A percentile compares a stretch with the other conserved stretches of the same genome.
Evolutionary conservation across 2,797 vertebrate genomes (phyloP).

Genomic region (Triplophysa bombifrons): DNA sequence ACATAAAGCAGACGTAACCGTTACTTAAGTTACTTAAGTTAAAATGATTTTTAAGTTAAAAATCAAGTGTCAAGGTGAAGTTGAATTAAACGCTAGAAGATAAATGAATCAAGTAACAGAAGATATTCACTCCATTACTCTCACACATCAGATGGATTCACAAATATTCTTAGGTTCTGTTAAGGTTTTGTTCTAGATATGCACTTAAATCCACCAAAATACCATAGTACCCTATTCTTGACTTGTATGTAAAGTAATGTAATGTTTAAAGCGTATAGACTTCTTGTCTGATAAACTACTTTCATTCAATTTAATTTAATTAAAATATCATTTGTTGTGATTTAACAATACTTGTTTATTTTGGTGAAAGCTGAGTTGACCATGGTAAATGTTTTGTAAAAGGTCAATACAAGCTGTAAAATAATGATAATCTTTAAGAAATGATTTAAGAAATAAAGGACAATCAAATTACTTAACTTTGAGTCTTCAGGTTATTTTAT

Average conservation of each 20-base stretch:
- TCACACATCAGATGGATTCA: background rate
- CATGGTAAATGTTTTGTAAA: background rate
- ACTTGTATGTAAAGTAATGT: background rate
- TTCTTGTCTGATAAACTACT: no score
- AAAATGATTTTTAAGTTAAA: no score
- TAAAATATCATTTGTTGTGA: background rate
- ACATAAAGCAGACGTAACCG: no score
- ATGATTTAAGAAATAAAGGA: background rate
- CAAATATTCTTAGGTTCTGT: slow-evolving; percentile 12
- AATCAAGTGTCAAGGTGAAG: no score
- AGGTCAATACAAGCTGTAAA: background rate
- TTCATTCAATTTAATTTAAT: no score
- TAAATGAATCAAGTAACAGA: background rate
- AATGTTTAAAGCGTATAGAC: background rate
- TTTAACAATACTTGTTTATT: background rate
- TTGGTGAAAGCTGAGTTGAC: background rate
- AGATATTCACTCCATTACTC: background rate
- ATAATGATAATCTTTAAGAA: background rate
- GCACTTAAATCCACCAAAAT: background rate
- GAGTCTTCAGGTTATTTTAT: background rate
- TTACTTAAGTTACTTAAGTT: no score
- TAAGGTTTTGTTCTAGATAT: slow-evolving; percentile 10
- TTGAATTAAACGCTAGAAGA: no score
- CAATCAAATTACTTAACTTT: background rate
- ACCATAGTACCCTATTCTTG: background rate